Evolutionary conservation across 30 jellyfish, hydroid and myxozoan species (phyloP), one percentile per base, ranked within the genome.

Genomic region (Clytia hemisphaerica): DNA sequence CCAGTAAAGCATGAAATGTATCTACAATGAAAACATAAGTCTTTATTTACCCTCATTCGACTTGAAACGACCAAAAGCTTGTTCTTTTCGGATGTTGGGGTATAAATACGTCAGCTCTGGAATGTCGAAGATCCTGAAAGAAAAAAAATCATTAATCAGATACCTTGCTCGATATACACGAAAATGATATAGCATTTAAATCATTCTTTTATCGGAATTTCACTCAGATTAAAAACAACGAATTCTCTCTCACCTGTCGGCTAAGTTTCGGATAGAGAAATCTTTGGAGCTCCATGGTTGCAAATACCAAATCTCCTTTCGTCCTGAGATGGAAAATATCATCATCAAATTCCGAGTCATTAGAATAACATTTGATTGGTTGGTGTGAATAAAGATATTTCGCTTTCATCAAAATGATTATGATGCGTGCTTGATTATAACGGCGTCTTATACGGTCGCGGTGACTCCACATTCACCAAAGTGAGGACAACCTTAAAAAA

Each of bases 191-290:
- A n/a, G n/a, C n/a, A n/a, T n/a, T n/a, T n/a, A n/a, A n/a, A n/a
- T n/a, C n/a, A n/a, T n/a, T n/a, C n/a, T n/a, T n/a, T n/a, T n/a
- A n/a, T n/a, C n/a, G n/a, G n/a, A n/a, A n/a, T n/a, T n/a, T n/a
- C n/a, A n/a, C n/a, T n/a, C n/a, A n/a, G n/a, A n/a, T n/a, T n/a
- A n/a, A n/a, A n/a, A n/a, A n/a, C n/a, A n/a, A n/a, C n/a, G n/a
- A n/a, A n/a, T n/a, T n/a, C n/a, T n/a, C n/a, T n/a, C n/a, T 19
- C 59, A 85, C 96, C 96, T 85, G 77, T 85, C 96, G 19, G 96
- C 94, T n/a, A 85, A 72, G 53, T 83, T 63, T 45, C 93, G 54
- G 31, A 85, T 85, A 53, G 64, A 72, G 70, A 85, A 85, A 73
- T 85, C 96, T 65, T 78, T 85, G 19, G 96, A 34, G 19, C 90